A percentile compares a stretch with the other conserved stretches of the same genome.
Conservation (phyloP, 2,797 vertebrate genomes). For the Cyclopterus lumpus region DNA sequence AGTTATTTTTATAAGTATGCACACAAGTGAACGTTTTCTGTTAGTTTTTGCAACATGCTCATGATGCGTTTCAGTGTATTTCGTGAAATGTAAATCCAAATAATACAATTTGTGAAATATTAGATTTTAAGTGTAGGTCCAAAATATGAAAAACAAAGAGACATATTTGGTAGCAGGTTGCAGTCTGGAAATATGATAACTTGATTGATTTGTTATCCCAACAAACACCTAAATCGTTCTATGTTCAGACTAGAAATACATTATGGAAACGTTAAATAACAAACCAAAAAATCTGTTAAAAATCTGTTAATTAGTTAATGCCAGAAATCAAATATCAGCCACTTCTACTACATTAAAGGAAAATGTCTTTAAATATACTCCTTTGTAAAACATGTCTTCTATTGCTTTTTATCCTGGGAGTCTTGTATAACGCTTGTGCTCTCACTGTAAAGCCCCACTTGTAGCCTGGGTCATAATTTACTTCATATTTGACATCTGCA, state of each 20-base stretch:
- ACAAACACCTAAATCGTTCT: background rate
- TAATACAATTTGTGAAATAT: background rate
- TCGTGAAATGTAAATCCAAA: background rate
- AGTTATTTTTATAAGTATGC: conserved; percentile 11
- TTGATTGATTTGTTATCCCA: background rate
- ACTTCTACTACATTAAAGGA: background rate
- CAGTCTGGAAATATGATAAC: background rate
- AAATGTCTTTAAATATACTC: background rate
- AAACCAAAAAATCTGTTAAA: conserved; percentile 1
- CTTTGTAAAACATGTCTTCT: background rate
- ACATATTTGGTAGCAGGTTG: background rate
- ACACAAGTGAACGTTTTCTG: background rate
- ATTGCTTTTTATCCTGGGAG: background rate
- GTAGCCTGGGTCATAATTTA: conserved; percentile 40
- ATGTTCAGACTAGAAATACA: background rate
- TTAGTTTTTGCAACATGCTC: background rate
- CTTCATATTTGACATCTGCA: conserved; percentile 69
- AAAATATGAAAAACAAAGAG: background rate
- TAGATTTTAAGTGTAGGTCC: background rate
- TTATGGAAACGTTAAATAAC: background rate
- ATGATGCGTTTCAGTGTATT: background rate
- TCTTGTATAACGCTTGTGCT: background rate
- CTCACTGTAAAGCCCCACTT: conserved; percentile 31
- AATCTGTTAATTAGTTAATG: no score
- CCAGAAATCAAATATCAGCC: conserved; percentile 4